Base-by-base conservation (phyloP, 1,140 invertebrate genomes). In the Daktulosphaira vitifoliae region DNA sequence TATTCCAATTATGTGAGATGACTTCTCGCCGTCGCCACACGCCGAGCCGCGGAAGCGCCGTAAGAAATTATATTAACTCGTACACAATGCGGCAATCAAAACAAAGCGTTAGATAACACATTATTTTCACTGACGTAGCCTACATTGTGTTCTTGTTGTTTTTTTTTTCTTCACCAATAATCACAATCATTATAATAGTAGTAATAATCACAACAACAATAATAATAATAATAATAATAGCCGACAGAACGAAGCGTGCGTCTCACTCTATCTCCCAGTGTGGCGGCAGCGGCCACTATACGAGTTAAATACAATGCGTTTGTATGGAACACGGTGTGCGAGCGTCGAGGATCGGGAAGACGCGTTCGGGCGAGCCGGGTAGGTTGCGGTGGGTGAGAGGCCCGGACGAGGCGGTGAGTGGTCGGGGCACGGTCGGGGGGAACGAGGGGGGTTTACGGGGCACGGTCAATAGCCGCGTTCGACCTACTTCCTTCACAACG, bases 401-500 rank as follows among this genome's bases (percentile, higher is more conserved):
- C 54, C 25, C 33, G 56, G 11, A 16, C 3, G 3, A 16, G 9
- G 9, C n/a, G 39, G 39, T 44, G 39, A 16, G 54, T 46, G 39
- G 23, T 20, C 37, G 38, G 16, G 33, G 11, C 20, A 15, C 39
- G 54, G 39, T 5, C 11, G 48, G 20, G 39, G n/a, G 1, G 42
- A 13, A 22, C 23, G 26, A 9, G 23, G 18, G 11, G 54, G 1
- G n/a, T 29, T 22, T 13, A 38, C 7, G 54, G 25, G 42, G 42
- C 54, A 59, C 56, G 56, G 56, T 62, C 56, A 62, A 62, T 62
- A 62, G 56, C 56, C 56, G 56, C 56, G 56, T 62, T 62, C 56
- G 56, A 62, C 56, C 56, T 33, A 62, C 42, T 62, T 62, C 54
- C 42, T 62, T 16, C 18, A 4, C 48, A 25, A 18, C 5, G 18